Percentiles rank a stretch among this genome's conserved stretches.
Conservation (phyloP, 2,888 invertebrate species). For the Colostygia pectinataria region DNA sequence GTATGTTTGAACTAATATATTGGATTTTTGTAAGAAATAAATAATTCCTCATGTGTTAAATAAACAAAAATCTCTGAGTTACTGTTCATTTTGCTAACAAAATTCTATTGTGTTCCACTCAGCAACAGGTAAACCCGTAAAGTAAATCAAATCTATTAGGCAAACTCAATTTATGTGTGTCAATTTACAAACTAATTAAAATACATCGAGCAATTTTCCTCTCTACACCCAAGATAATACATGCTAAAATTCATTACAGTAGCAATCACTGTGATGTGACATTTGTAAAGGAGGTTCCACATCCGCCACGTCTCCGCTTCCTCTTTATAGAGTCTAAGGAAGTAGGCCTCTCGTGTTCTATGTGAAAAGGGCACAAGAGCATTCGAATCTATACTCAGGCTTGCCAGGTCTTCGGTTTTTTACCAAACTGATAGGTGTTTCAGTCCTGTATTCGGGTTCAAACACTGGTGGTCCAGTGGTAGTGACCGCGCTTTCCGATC, state of each 20-base stretch:
- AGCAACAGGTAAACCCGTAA: slow-evolving; percentile 16
- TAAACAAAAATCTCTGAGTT: too few relatives aligned
- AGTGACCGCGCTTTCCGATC: too few relatives aligned
- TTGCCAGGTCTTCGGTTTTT: too few relatives aligned
- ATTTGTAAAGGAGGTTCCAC: slow-evolving; percentile 31
- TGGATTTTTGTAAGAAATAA: too few relatives aligned
- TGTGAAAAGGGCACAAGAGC: slow-evolving; percentile 7
- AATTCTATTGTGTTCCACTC: slow-evolving; percentile 1
- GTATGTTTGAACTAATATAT: too few relatives aligned
- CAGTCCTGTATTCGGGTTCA: too few relatives aligned
- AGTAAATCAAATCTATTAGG: slow-evolving; percentile 9
- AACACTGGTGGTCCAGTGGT: too few relatives aligned
- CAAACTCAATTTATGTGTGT: slow-evolving; percentile 9
- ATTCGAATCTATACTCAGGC: slow-evolving; percentile 26
- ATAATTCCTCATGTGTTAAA: too few relatives aligned
- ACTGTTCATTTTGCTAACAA: background rate
- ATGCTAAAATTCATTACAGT: slow-evolving; percentile 13
- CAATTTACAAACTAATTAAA: slow-evolving; percentile 21
- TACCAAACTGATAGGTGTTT: too few relatives aligned
- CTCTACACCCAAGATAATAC: slow-evolving; percentile 2
- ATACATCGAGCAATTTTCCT: slow-evolving; percentile 7
- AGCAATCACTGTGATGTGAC: slow-evolving; percentile 8
- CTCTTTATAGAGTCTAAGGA: slow-evolving; percentile 35
- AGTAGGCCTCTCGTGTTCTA: slow-evolving; percentile 13
- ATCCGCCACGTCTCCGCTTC: slow-evolving; percentile 52